Conservation (phyloP, 1,140 invertebrate genomes). For the Catajapyx aquilonaris region DNA sequence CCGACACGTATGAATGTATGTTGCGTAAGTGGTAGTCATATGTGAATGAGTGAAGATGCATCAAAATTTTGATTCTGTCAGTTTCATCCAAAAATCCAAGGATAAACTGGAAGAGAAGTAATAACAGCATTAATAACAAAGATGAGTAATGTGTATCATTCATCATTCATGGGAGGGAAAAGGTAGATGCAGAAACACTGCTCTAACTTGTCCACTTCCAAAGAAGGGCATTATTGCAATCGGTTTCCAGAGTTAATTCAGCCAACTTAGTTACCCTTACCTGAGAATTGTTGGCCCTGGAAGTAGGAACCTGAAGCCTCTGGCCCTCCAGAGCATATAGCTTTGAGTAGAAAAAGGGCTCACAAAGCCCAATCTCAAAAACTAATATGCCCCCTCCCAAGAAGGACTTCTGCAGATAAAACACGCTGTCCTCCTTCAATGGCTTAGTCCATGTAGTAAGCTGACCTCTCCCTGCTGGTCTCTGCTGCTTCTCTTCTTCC, state of each 20-base stretch:
- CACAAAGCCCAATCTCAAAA: constrained; percentile 43
- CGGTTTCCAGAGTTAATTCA: too few species aligned
- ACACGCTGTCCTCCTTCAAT: too few species aligned
- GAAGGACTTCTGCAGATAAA: constrained; percentile 46
- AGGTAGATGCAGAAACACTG: too few species aligned
- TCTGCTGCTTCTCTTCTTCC: too few species aligned
- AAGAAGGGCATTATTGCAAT: too few species aligned
- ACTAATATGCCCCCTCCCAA: constrained; percentile 41
- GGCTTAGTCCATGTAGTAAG: too few species aligned
- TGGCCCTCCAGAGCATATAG: constrained; percentile 44
- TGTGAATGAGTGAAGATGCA: constrained; percentile 72
- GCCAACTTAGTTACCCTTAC: too few species aligned
- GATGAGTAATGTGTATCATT: too few species aligned
- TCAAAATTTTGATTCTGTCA: constrained; percentile 45
- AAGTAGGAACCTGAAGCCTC: constrained; percentile 31
- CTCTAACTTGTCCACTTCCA: too few species aligned
- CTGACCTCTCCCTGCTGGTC: too few species aligned
- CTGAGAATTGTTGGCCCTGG: constrained; percentile 28
- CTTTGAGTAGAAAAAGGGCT: constrained; percentile 55
- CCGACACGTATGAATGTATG: constrained; percentile 45
- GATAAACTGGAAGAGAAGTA: constrained; percentile 32
- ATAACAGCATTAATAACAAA: too few species aligned
- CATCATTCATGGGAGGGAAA: too few species aligned
- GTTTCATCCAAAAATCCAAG: constrained; percentile 52
- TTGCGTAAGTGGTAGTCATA: constrained; percentile 67